Evolutionary conservation across 2,113 vertebrate genomes (phyloP).

Genomic region (Calidris pygmaea): DNA sequence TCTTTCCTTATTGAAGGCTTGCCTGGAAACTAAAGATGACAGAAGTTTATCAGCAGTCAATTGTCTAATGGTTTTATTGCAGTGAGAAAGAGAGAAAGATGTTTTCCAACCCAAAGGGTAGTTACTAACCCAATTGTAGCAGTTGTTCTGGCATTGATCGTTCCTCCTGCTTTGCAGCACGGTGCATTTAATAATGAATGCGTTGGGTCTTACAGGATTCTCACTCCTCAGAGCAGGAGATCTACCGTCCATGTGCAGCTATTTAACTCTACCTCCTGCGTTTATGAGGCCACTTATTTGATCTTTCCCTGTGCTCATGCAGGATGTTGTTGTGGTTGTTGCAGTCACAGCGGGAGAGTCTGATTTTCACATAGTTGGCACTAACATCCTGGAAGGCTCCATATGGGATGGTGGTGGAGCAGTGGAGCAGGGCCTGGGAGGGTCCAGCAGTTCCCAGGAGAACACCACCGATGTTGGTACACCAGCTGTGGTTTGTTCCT

Average conservation of each 20-base stretch:
- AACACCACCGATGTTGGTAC: rapidly evolving
- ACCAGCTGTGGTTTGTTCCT: neutral
- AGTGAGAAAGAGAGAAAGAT: neutral
- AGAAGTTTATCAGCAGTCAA: neutral
- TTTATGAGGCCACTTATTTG: neutral
- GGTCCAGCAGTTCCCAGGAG: neutral
- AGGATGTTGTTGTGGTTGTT: rapidly evolving
- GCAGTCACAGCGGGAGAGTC: neutral
- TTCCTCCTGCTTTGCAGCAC: neutral
- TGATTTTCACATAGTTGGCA: rapidly evolving
- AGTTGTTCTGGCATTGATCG: rapidly evolving
- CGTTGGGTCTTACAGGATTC: neutral
- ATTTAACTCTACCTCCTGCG: neutral
- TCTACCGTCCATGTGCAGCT: rapidly evolving
- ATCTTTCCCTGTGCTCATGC: neutral
- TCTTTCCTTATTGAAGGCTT: neutral
- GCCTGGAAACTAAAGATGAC: neutral
- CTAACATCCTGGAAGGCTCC: rapidly evolving
- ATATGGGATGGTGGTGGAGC: neutral
- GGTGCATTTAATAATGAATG: neutral
- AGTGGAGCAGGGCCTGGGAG: neutral
- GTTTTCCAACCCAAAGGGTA: neutral
- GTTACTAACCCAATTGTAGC: neutral
- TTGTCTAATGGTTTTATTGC: neutral
- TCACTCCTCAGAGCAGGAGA: neutral